Conservation (phyloP, 2,888 invertebrate species). For the Neocrepidodera transversa region DNA sequence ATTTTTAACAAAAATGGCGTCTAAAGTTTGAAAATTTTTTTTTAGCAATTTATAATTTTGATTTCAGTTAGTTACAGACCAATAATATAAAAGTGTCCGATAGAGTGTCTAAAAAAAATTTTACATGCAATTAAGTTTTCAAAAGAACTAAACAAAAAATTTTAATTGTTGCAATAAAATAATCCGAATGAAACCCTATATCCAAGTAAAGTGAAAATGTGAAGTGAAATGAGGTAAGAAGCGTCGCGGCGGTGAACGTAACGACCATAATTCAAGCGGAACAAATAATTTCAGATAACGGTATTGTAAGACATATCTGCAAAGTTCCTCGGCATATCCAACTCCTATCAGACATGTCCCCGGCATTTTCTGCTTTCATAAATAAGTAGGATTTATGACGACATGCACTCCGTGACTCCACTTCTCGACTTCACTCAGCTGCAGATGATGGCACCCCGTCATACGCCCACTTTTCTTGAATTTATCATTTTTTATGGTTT, state of each 20-base stretch:
- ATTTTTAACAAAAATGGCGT: no score
- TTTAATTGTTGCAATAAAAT: no score
- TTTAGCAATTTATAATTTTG: no score
- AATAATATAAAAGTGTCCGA: no score
- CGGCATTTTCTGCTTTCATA: constrained; percentile 57
- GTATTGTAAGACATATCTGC: constrained; percentile 44
- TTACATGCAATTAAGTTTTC: no score
- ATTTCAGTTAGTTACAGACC: no score
- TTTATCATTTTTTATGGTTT: constrained; percentile 50
- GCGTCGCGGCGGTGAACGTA: constrained; percentile 13
- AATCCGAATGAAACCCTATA: no score
- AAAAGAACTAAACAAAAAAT: no score
- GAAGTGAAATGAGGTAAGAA: no score
- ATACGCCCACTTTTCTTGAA: constrained; percentile 51
- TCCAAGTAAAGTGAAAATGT: no score
- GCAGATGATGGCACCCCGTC: constrained; percentile 56
- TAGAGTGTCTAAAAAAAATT: no score
- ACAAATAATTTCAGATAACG: constrained; percentile 40
- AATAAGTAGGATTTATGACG: constrained; percentile 60
- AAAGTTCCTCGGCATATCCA: constrained; percentile 49
- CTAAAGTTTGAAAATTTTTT: no score
- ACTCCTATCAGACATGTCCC: constrained; percentile 52
- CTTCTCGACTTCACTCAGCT: constrained; percentile 51
- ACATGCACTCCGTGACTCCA: constrained; percentile 59
- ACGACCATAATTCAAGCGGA: constrained; percentile 26